phyloP scores from a whole-genome alignment of 2,113 vertebrate genomes.

The Scophthalmus maximus region DNA sequence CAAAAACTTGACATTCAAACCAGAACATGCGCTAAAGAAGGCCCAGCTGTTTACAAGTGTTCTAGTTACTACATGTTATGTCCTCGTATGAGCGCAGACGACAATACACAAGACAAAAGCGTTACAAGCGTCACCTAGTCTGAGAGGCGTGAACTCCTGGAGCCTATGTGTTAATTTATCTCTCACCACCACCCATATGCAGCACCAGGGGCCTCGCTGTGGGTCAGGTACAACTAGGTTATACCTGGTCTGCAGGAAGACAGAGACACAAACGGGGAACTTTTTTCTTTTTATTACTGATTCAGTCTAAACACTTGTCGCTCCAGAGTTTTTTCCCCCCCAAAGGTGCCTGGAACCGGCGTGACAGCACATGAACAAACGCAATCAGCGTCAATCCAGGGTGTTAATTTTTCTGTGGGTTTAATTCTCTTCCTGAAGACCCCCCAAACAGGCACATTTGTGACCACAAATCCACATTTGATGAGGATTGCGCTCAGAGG shows the following conservation, averaged over 20 bases:
- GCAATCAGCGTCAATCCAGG: neutral
- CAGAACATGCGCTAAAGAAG: constrained; percentile 31
- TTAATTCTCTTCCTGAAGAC: constrained; percentile 5
- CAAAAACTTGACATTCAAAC: constrained; percentile 11
- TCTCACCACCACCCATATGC: constrained; percentile 51
- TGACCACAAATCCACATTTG: constrained; percentile 18
- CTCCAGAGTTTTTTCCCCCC: neutral
- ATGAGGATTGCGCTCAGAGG: constrained; percentile 15
- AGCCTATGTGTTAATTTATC: constrained; percentile 66
- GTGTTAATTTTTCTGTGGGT: neutral
- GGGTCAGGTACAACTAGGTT: constrained; percentile 26
- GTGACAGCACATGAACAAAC: neutral
- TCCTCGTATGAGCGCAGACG: constrained; percentile 49
- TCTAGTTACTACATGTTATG: constrained; percentile 58
- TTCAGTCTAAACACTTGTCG: neutral
- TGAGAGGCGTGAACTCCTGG: constrained; percentile 68
- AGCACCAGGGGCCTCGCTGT: constrained; percentile 38
- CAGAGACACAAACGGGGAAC: neutral
- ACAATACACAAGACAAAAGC: constrained; percentile 54
- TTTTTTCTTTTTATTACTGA: neutral
- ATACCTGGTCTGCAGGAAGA: constrained; percentile 26
- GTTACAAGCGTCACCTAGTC: constrained; percentile 51
- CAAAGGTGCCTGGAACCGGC: neutral
- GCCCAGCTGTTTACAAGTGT: constrained; percentile 51
- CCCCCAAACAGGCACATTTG: neutral